Conservation (phyloP, 2,888 invertebrate species). For the Epistrophe eligans region DNA sequence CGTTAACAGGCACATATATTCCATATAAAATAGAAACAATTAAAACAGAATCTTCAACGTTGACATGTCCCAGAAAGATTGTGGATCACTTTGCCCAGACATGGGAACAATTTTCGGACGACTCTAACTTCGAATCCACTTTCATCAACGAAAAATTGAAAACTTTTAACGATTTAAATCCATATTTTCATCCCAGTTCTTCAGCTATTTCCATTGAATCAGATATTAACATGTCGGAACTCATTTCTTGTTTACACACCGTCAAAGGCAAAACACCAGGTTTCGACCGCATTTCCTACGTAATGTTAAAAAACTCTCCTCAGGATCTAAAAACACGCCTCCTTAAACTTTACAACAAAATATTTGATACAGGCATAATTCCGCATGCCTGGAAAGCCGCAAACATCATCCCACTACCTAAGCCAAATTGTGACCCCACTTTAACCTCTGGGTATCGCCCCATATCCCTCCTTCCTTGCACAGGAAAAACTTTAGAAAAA, state of each 20-base stretch:
- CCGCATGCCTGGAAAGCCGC: conserved; percentile 41
- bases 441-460: conserved; percentile 35
- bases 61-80: background rate
- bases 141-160: conserved; percentile 23
- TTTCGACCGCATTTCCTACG: conserved; percentile 21
- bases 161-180: conserved; percentile 1
- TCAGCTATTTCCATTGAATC: background rate
- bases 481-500: conserved; percentile 37
- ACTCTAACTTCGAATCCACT: background rate
- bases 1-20: conserved; percentile 3
- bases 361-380: conserved; percentile 20
- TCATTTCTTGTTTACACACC: background rate
- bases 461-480: conserved; percentile 49
- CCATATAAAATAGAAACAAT: conserved; percentile 9
- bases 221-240: background rate
- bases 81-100: conserved; percentile 24
- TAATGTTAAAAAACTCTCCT: conserved; percentile 28
- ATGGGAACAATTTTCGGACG: conserved; percentile 23
- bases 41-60: background rate
- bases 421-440: conserved; percentile 5
- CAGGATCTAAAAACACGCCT: background rate
- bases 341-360: conserved; percentile 14
- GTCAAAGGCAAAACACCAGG: conserved; percentile 27
- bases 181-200: background rate
- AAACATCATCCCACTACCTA: conserved; percentile 17